Conservation (phyloP, 2,113 vertebrate genomes). For the Saccopteryx leptura region DNA sequence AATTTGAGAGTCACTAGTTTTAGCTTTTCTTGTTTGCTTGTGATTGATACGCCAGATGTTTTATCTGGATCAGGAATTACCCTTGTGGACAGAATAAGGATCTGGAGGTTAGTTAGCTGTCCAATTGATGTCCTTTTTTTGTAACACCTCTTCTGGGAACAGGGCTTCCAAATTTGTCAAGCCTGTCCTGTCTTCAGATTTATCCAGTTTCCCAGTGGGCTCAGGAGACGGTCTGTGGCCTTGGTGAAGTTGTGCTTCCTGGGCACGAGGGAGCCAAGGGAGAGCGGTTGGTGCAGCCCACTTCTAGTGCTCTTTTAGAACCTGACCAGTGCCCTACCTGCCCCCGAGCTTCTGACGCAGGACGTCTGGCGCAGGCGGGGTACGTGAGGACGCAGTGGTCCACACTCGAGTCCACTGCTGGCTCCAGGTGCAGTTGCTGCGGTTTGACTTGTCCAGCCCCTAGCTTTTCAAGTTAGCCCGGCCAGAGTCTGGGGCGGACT, state of each 20-base stretch:
- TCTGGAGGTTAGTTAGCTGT: not conserved
- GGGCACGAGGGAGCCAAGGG: not conserved
- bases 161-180: not conserved
- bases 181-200: not conserved
- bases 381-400: not conserved
- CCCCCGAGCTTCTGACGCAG: not conserved
- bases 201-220: not conserved
- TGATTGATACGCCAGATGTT: not conserved
- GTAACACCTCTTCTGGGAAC: not conserved
- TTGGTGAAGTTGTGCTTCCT: not conserved
- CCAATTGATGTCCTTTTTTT: constrained; percentile 55
- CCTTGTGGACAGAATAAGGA: not conserved
- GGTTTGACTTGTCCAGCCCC: fast-evolving
- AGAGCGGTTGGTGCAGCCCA: not conserved
- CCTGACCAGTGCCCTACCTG: not conserved
- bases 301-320: not conserved
- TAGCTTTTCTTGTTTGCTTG: not conserved
- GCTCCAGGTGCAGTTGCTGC: not conserved
- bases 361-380: not conserved
- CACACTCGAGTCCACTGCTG: fast-evolving
- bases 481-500: fast-evolving
- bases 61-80: not conserved
- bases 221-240: not conserved
- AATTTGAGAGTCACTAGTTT: not conserved
- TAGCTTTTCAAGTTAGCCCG: constrained; percentile 70